A percentile compares a stretch with the other conserved stretches of the same genome.
Conservation (phyloP, 2,113 vertebrate species). For the Pelecanoides urinatrix region DNA sequence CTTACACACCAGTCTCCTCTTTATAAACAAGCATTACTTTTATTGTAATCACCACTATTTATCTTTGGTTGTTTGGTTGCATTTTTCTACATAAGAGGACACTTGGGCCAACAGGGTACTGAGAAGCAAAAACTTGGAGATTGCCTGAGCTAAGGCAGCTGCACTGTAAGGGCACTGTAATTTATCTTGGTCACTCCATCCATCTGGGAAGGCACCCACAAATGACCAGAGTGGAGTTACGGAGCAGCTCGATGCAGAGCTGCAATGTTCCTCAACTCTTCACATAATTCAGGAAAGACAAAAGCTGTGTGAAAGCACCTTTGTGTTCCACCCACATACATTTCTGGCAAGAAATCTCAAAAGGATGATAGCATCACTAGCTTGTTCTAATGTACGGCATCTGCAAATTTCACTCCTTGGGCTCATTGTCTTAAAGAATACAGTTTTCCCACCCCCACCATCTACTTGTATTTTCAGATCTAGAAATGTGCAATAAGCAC, state of each 20-base stretch:
- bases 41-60: neutral
- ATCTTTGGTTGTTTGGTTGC: neutral
- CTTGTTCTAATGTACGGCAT: neutral
- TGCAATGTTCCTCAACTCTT: neutral
- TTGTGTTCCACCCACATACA: neutral
- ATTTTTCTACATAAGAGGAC: neutral
- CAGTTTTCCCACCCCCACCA: neutral
- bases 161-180: neutral
- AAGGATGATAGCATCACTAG: neutral
- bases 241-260: neutral
- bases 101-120: neutral
- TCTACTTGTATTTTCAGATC: neutral
- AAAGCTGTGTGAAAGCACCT: neutral
- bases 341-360: neutral
- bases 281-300: neutral
- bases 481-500: neutral
- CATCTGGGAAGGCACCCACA: neutral
- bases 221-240: neutral
- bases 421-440: conserved; percentile 5
- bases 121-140: neutral
- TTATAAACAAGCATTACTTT: neutral
- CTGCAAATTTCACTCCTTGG: neutral
- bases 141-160: neutral
- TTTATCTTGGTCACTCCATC: neutral
- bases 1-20: neutral